Evolutionary conservation across 2,113 vertebrate genomes (phyloP).

Genomic region (Colinus virginianus): DNA sequence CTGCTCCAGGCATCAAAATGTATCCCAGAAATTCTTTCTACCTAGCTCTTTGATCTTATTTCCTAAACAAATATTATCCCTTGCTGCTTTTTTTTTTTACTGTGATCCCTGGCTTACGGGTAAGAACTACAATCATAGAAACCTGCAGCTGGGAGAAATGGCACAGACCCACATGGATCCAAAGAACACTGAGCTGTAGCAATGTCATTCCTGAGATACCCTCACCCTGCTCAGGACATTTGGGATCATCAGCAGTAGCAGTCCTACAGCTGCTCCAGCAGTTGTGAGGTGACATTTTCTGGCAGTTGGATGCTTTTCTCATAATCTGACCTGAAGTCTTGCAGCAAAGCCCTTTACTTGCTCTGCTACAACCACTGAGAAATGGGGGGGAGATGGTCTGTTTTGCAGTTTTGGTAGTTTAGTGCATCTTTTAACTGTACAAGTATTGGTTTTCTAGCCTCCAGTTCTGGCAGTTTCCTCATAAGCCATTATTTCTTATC

Average conservation of each 20-base stretch:
- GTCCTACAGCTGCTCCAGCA: neutral
- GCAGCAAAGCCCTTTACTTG: neutral
- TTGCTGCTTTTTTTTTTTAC: neutral
- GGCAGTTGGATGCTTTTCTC: neutral
- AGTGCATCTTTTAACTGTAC: neutral
- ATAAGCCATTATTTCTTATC: neutral
- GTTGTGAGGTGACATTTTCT: neutral
- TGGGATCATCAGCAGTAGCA: fast-evolving
- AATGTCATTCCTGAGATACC: fast-evolving
- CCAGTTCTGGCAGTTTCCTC: neutral
- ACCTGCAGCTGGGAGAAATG: neutral
- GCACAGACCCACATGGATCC: neutral
- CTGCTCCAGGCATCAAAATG: neutral
- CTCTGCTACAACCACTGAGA: neutral
- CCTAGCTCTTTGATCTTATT: neutral
- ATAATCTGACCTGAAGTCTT: neutral
- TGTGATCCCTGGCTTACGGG: neutral
- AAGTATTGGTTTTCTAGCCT: neutral
- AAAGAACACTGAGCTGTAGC: neutral
- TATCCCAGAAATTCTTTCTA: neutral
- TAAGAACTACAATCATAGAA: neutral
- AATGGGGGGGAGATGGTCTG: neutral
- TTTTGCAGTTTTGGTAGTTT: neutral
- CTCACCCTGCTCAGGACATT: neutral
- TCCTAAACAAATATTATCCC: neutral